Percentiles rank a stretch among this genome's conserved stretches.
Conservation (phyloP, 1,140 invertebrate species). For the Drosophila simulans region DNA sequence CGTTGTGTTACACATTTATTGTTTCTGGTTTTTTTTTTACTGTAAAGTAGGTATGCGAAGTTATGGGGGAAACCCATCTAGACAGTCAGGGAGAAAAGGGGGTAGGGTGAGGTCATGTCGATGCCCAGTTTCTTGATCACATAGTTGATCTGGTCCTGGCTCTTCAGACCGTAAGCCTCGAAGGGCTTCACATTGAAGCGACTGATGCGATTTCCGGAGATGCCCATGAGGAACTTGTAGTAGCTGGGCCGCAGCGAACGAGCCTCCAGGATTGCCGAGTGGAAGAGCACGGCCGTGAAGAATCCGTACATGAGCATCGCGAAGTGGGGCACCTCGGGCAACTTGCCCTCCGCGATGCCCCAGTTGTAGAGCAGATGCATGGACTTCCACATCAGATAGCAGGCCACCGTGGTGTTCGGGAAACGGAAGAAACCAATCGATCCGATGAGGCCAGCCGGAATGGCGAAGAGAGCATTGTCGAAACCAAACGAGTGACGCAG, state of each 20-base stretch:
- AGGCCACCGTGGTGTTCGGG: slow-evolving; percentile 88
- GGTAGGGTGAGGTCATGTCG: slow-evolving; percentile 46
- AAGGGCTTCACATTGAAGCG: slow-evolving; percentile 84
- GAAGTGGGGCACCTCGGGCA: slow-evolving; percentile 88
- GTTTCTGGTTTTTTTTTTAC: slow-evolving; percentile 18
- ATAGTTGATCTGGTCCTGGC: slow-evolving; percentile 83
- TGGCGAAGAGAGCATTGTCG: slow-evolving; percentile 86
- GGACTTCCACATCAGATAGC: slow-evolving; percentile 90
- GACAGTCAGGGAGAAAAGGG: slow-evolving; percentile 31
- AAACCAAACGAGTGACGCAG: slow-evolving; percentile 86
- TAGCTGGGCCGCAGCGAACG: slow-evolving; percentile 92
- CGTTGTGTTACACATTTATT: slow-evolving; percentile 45
- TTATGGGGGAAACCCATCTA: slow-evolving; percentile 4
- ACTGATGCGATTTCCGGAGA: slow-evolving; percentile 85
- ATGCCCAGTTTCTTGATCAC: slow-evolving; percentile 75
- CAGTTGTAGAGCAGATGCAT: slow-evolving; percentile 88
- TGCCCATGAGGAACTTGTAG: slow-evolving; percentile 91
- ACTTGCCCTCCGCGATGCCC: slow-evolving; percentile 85
- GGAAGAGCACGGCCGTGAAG: slow-evolving; percentile 91
- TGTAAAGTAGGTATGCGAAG: not conserved
- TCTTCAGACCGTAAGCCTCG: slow-evolving; percentile 86
- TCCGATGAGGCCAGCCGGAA: slow-evolving; percentile 88
- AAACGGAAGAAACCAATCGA: slow-evolving; percentile 87
- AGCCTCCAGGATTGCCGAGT: slow-evolving; percentile 91
- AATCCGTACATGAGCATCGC: slow-evolving; percentile 89